Percentiles rank a stretch among this genome's conserved stretches.
Conservation (phyloP, 2,797 vertebrate genomes). For the Neosilurus hyrtlii region DNA sequence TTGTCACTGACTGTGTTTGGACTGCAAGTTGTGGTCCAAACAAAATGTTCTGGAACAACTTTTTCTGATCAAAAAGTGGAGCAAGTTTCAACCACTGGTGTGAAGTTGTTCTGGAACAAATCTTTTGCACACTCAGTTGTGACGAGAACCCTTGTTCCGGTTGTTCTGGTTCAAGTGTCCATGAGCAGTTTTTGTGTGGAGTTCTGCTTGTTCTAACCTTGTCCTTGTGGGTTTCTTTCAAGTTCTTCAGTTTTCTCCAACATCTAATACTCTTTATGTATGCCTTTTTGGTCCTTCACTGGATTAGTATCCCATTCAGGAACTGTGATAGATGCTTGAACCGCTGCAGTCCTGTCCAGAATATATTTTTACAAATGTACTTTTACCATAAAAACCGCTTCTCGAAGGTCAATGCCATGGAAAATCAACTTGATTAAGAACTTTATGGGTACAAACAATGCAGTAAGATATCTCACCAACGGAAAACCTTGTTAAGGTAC, state of each 20-base stretch:
- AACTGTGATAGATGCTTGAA: background rate
- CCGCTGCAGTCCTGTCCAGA: background rate
- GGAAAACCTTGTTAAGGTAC: conserved; percentile 21
- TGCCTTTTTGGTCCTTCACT: background rate
- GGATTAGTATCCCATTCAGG: background rate
- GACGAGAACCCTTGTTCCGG: too few relatives aligned
- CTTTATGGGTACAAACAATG: conserved; percentile 11
- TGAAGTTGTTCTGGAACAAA: too few relatives aligned
- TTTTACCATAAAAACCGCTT: background rate
- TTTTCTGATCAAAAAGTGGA: too few relatives aligned
- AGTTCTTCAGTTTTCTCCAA: background rate
- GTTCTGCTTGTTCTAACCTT: background rate
- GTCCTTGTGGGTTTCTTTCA: background rate
- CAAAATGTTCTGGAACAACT: too few relatives aligned
- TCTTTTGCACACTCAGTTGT: too few relatives aligned
- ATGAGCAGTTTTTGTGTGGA: background rate
- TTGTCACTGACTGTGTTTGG: too few relatives aligned
- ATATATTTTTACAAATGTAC: background rate
- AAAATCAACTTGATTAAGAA: background rate
- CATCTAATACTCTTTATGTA: background rate
- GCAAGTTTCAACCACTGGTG: too few relatives aligned
- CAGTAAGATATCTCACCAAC: conserved; percentile 40
- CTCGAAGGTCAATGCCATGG: background rate
- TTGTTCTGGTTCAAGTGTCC: too few relatives aligned
- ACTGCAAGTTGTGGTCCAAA: too few relatives aligned